These are phyloP conservation scores for Rhynchophorus ferrugineus DNA, from an alignment of 1,140 invertebrate species.

Conservation along the genomic window DNA sequence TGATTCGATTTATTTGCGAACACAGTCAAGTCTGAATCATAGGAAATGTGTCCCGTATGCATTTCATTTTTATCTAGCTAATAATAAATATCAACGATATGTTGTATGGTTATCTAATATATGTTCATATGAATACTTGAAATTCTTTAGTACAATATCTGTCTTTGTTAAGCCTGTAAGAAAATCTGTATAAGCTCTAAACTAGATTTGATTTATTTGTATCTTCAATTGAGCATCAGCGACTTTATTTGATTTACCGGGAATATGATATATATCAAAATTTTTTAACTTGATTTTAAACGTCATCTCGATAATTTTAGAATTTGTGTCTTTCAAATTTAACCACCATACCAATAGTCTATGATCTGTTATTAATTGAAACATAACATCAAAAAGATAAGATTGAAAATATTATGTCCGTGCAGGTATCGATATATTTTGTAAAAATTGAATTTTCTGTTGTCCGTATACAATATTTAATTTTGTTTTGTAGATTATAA, in stretches of 20 bases:
- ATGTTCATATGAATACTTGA: not conserved
- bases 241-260: too few species aligned
- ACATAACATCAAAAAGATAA: too few species aligned
- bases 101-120: not conserved
- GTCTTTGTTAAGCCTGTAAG: not conserved
- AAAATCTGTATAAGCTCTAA: constrained; percentile 1
- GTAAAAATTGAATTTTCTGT: too few species aligned
- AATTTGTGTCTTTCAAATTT: too few species aligned
- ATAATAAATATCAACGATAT: not conserved
- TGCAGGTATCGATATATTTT: too few species aligned
- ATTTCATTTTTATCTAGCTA: not conserved
- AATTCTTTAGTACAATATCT: constrained; percentile 2
- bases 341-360: too few species aligned
- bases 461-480: too few species aligned
- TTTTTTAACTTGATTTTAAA: too few species aligned
- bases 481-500: too few species aligned
- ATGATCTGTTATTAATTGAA: too few species aligned
- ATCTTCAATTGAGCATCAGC: not conserved
- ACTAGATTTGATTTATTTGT: not conserved
- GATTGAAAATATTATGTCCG: too few species aligned
- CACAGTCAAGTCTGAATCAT: not conserved
- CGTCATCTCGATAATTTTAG: too few species aligned
- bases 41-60: not conserved
- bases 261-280: not conserved
- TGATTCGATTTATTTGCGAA: not conserved